Percentiles rank a stretch among this genome's conserved stretches.
These are phyloP conservation scores for Pachliopta kotzebuea DNA, from an alignment of 2,888 invertebrate genomes.

Conservation along the genomic window DNA sequence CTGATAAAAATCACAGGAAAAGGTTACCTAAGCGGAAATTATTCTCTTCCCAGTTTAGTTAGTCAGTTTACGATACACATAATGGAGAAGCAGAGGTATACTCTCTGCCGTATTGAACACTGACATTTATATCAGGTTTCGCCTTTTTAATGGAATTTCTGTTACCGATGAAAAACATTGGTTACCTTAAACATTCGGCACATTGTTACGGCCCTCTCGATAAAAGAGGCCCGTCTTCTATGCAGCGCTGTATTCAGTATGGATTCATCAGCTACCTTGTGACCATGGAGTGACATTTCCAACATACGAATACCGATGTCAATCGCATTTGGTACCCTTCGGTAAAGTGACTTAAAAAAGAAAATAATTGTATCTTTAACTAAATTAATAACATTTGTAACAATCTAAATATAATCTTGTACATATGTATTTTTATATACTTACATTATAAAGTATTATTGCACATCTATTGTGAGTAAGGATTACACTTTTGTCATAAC, in stretches of 20 bases:
- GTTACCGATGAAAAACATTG: conserved; percentile 1
- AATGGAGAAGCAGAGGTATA: too few relatives aligned
- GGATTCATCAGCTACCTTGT: conserved; percentile 77
- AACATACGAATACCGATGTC: conserved; percentile 70
- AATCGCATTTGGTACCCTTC: conserved; percentile 59
- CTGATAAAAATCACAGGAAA: too few relatives aligned
- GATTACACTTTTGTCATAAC: conserved; percentile 43
- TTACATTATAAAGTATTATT: conserved; percentile 58
- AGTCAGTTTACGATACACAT: too few relatives aligned
- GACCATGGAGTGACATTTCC: conserved; percentile 83
- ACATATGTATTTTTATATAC: conserved; percentile 35
- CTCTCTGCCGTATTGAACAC: too few relatives aligned
- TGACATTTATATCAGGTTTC: too few relatives aligned
- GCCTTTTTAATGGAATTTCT: background rate
- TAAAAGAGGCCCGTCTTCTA: conserved; percentile 50
- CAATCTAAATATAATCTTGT: background rate
- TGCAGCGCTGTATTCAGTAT: conserved; percentile 69
- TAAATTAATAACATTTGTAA: background rate
- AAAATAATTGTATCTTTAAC: background rate
- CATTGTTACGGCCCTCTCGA: conserved; percentile 38
- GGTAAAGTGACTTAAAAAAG: conserved; percentile 66
- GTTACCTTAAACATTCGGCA: conserved; percentile 50
- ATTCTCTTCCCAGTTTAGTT: too few relatives aligned
- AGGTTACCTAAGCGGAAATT: too few relatives aligned
- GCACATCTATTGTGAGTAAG: conserved; percentile 55